phyloP scores from a whole-genome alignment of 2,797 vertebrate genomes.

The Enteromius thamalakanensis region DNA sequence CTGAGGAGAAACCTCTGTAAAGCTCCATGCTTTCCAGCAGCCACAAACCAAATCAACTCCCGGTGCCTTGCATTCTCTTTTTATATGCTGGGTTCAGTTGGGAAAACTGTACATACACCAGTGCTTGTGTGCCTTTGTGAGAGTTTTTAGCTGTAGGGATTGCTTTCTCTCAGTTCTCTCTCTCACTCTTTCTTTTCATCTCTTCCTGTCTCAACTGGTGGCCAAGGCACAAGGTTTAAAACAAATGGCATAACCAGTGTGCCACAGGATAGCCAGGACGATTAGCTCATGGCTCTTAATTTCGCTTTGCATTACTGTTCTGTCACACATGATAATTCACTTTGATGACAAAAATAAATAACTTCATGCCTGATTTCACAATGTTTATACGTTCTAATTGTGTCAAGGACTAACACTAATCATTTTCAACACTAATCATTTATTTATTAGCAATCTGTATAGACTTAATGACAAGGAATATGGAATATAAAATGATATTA shows the following conservation, averaged over 20 bases:
- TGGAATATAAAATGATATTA: neutral
- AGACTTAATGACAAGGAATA: neutral
- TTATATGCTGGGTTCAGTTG: conserved; percentile 33
- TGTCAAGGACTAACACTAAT: neutral
- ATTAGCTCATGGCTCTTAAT: conserved; percentile 56
- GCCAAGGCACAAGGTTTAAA: conserved; percentile 6
- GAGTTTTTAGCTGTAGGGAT: conserved; percentile 27
- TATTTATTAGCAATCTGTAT: neutral
- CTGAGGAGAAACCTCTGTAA: conserved; percentile 27
- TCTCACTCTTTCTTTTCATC: conserved; percentile 19
- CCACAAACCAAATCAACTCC: conserved; percentile 38
- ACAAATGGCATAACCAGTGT: conserved; percentile 41
- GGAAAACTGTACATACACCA: conserved; percentile 27
- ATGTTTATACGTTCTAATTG: neutral
- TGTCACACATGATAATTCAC: too few species aligned
- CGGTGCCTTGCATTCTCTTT: conserved; percentile 3
- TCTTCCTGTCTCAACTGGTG: conserved; percentile 29
- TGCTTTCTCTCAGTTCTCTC: conserved; percentile 11
- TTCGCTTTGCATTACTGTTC: neutral
- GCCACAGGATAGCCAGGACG: conserved; percentile 58
- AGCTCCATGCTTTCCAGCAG: conserved; percentile 15
- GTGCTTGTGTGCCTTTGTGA: conserved; percentile 27
- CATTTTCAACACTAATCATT: neutral
- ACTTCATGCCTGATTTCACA: neutral
- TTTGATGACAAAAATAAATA: neutral